Evolutionary conservation across 2,113 vertebrate genomes (phyloP).

Genomic region (Toxotes chatareus): DNA sequence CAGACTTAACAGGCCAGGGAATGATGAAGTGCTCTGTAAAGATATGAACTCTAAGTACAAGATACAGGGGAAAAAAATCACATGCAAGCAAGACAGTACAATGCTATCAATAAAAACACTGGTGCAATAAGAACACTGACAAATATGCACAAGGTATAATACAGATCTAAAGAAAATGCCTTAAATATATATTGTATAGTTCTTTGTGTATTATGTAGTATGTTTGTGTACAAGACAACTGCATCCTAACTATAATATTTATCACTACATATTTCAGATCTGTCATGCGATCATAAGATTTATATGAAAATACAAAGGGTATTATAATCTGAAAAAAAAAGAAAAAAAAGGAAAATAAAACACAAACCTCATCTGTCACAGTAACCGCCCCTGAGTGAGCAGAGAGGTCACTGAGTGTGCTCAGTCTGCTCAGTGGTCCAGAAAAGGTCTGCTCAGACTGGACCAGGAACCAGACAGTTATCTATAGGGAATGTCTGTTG

Average conservation of each 20-base stretch:
- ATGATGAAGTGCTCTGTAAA: not conserved
- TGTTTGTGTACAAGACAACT: not conserved
- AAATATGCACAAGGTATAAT: not conserved
- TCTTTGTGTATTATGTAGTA: too few relatives aligned
- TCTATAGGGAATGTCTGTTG: conserved; percentile 23
- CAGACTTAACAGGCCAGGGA: not conserved
- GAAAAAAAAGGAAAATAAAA: not conserved
- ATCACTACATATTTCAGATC: not conserved
- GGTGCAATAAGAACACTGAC: not conserved
- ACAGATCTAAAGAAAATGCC: not conserved
- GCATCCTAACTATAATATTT: not conserved
- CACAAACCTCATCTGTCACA: conserved; percentile 42
- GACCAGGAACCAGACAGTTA: conserved; percentile 43
- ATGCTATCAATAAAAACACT: not conserved
- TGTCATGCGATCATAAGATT: not conserved
- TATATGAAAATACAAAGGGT: not conserved
- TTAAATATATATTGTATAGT: not conserved
- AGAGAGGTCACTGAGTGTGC: conserved; percentile 48
- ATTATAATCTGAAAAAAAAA: not conserved
- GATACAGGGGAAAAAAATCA: too few relatives aligned
- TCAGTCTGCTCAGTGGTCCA: conserved; percentile 49
- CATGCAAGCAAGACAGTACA: not conserved
- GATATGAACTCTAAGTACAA: not conserved
- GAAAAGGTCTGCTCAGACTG: conserved; percentile 50
- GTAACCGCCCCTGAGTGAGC: conserved; percentile 33